These are phyloP conservation scores for Danaus plexippus DNA, from an alignment of 1,140 invertebrate species.

Conservation along the genomic window DNA sequence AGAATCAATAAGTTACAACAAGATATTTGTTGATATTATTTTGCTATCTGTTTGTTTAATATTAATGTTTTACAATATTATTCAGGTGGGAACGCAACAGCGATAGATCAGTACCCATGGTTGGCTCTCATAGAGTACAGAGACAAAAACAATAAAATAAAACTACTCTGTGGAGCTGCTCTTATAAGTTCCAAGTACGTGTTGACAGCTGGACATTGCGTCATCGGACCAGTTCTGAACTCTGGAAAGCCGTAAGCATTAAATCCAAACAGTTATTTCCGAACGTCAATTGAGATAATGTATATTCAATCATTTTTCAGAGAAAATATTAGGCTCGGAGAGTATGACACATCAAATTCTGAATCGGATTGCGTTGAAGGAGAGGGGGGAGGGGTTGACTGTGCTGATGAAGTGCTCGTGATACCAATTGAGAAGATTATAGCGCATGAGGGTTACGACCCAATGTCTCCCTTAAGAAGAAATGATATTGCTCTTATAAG, in stretches of 20 bases:
- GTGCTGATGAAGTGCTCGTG: conserved; percentile 26
- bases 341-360: conserved; percentile 32
- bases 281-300: background rate
- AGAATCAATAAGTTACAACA: background rate
- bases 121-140: conserved; percentile 42
- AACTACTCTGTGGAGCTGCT: conserved; percentile 42
- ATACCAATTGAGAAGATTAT: conserved; percentile 44
- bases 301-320: conserved; percentile 23
- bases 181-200: conserved; percentile 49
- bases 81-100: conserved; percentile 39
- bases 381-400: conserved; percentile 29
- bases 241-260: conserved; percentile 39
- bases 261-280: background rate
- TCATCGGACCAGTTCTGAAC: conserved; percentile 26
- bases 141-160: conserved; percentile 30
- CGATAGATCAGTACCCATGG: conserved; percentile 49
- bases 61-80: background rate
- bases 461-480: conserved; percentile 20
- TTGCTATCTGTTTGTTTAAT: background rate
- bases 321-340: conserved; percentile 36
- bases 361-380: conserved; percentile 35
- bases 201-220: conserved; percentile 49
- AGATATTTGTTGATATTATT: too few relatives aligned
- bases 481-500: conserved; percentile 57
- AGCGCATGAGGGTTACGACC: conserved; percentile 40